phyloP scores from a whole-genome alignment of 2,888 invertebrate species.

The Heteromyza rotundicornis region DNA sequence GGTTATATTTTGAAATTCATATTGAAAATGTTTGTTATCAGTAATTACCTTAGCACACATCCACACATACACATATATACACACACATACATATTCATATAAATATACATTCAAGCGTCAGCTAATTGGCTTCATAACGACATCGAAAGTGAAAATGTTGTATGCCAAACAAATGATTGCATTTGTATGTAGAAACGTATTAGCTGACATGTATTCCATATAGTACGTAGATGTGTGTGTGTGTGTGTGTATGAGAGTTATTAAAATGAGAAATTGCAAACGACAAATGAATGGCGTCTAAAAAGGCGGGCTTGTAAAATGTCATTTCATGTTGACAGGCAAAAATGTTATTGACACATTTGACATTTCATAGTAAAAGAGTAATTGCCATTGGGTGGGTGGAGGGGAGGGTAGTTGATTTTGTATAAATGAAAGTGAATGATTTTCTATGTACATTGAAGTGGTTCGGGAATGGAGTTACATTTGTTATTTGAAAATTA shows the following conservation, averaged over 20 bases:
- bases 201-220: too few relatives aligned
- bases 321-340: conserved; percentile 37
- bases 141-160: background rate
- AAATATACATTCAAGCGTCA: background rate
- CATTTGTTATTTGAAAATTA: too few relatives aligned
- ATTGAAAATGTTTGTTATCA: background rate
- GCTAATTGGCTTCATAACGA: background rate
- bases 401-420: too few relatives aligned
- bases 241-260: conserved; percentile 18
- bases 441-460: too few relatives aligned
- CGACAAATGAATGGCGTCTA: conserved; percentile 22
- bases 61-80: background rate
- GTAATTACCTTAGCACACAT: background rate
- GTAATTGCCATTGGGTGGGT: background rate
- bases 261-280: conserved; percentile 34
- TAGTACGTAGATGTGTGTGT: background rate
- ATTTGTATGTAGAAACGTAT: background rate
- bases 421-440: too few relatives aligned
- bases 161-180: background rate
- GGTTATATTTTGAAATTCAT: background rate
- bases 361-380: conserved; percentile 38
- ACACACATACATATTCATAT: background rate
- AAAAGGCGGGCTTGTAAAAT: conserved; percentile 21
- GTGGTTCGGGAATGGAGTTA: too few relatives aligned
- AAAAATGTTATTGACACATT: conserved; percentile 48